Percentiles rank a stretch among this genome's conserved stretches.
Evolutionary conservation across 1,140 invertebrate genomes (phyloP).

Genomic region (Vanessa atalanta): DNA sequence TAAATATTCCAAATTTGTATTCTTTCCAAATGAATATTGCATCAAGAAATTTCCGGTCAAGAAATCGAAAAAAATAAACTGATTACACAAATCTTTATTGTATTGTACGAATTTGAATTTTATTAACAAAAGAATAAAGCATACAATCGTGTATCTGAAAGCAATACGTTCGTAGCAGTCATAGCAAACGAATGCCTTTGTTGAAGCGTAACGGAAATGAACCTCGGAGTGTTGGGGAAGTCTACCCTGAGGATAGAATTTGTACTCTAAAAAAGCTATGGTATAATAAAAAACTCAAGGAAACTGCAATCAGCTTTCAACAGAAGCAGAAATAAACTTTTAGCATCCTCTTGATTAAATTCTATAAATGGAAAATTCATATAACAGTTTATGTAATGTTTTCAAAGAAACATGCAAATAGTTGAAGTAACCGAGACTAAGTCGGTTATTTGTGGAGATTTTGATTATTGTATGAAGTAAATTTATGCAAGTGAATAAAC

Average conservation of each 20-base stretch:
- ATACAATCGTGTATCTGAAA: conserved; percentile 8
- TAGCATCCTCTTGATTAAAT: background rate
- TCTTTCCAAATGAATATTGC: conserved; percentile 21
- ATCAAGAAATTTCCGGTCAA: conserved; percentile 22
- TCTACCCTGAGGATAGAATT: conserved; percentile 20
- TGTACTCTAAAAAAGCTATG: conserved; percentile 17
- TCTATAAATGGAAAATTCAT: too few relatives aligned
- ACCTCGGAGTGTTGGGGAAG: conserved; percentile 19
- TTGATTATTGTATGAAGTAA: too few relatives aligned
- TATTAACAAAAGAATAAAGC: background rate
- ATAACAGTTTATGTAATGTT: too few relatives aligned
- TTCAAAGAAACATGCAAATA: too few relatives aligned
- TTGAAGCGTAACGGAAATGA: conserved; percentile 26
- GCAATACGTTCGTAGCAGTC: conserved; percentile 24
- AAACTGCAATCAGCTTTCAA: conserved; percentile 24
- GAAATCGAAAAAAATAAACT: conserved; percentile 27
- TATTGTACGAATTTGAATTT: background rate
- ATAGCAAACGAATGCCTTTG: conserved; percentile 31
- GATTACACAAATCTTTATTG: conserved; percentile 7
- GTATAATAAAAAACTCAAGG: conserved; percentile 11
- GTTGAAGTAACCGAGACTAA: too few relatives aligned
- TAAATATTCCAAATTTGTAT: background rate
- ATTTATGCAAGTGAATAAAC: too few relatives aligned
- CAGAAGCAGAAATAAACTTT: conserved; percentile 9
- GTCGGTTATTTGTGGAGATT: too few relatives aligned